Evolutionary conservation across 2,797 vertebrate genomes (phyloP), one percentile per base, ranked within the genome.

Genomic region (Chiroxiphia lanceolata): DNA sequence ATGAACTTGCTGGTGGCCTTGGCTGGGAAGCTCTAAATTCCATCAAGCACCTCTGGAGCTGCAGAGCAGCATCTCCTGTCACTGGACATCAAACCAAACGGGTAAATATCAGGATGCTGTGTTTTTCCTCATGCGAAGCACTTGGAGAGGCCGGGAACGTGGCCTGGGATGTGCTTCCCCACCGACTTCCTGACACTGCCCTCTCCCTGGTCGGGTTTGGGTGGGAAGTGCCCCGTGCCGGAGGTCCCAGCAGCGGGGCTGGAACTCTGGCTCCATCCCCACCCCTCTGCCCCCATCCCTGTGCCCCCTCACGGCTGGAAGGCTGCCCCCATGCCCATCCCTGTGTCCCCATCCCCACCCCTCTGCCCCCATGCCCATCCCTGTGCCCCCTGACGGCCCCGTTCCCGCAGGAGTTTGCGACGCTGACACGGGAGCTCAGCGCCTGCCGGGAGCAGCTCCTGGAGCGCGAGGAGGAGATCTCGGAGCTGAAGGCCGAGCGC

Each of bases 381-480:
- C 57, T 38, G 7, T 11, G 51, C 51, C 23, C 48, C 15, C 87
- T 91, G 16, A 87, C 2, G 0, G 13, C 63, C 86, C 67, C 20
- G 63, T 80, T 67, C 70, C 97, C 85, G 34, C 97, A 99, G 99
- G 99, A 99, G 98, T 99, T 99, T 97, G 98, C 99, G 42, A 99
- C 99, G 33, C 97, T 99, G 96, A 99, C 99, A 5, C 99, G 99
- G 97, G 99, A 99, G 98, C 98, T 99, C 94, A 99, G 98, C 89
- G 97, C 98, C 68, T 99, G 99, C 97, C 98, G 99, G 93, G 99
- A 99, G 97, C 99, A 99, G 98, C 99, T 99, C 89, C 96, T 98
- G 95, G 99, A 99, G 97, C 98, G 99, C 96, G 99, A 99, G 93
- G 99, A 99, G 96, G 99, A 99, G 97, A 99, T 99, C 97, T 99